Conservation (phyloP, 2,888 invertebrate genomes). For the Eudemis profundana region DNA sequence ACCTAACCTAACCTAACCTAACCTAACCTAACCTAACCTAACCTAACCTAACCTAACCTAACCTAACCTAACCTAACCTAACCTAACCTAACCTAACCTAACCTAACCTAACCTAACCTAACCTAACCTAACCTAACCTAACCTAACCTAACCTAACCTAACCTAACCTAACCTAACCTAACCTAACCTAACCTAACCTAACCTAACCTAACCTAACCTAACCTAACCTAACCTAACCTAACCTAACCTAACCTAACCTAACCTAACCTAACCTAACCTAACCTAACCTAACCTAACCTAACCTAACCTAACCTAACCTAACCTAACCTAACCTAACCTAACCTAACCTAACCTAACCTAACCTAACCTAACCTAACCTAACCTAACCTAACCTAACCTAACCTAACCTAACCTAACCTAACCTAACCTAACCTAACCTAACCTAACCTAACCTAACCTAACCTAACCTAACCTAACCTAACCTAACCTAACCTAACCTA, state of each 20-base stretch:
- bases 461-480: conserved; percentile 14
- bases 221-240: conserved; percentile 24
- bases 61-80: conserved; percentile 30
- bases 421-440: conserved; percentile 13
- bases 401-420: conserved; percentile 14
- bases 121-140: conserved; percentile 8
- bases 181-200: conserved; percentile 24
- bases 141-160: conserved; percentile 38
- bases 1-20: conserved; percentile 20
- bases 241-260: conserved; percentile 23
- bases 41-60: conserved; percentile 8
- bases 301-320: conserved; percentile 14
- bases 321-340: conserved; percentile 13
- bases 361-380: conserved; percentile 14
- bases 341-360: conserved; percentile 14
- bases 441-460: conserved; percentile 11
- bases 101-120: conserved; percentile 18
- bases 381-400: conserved; percentile 13
- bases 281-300: conserved; percentile 17
- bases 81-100: conserved; percentile 39
- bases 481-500: background rate
- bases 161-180: conserved; percentile 27
- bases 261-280: conserved; percentile 24
- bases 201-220: conserved; percentile 24
- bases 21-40: conserved; percentile 26